Evolutionary conservation across 2,888 invertebrate species (phyloP), one percentile per base, ranked within the genome.

Genomic region (Pollenia labialis): DNA sequence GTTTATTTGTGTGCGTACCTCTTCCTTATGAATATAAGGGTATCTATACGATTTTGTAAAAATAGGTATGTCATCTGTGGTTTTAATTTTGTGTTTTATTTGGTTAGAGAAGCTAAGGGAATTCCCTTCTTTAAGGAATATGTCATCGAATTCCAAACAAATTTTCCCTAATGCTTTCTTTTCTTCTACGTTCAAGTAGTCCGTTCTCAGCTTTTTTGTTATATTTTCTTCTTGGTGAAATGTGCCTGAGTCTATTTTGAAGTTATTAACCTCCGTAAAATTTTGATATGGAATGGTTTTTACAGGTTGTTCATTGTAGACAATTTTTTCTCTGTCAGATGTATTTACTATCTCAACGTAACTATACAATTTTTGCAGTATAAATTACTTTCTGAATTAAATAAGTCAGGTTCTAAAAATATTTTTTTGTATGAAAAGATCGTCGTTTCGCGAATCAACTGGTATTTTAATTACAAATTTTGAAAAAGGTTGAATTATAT

Each of bases 301-400:
- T n/a, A 83, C 46, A 1, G 85, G 85, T 81, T 88, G 87, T 66
- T 88, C 81, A 32, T 80, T n/a, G 23, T 50, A 83, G 18, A 83
- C 16, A 10, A 54, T 12, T 68, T 85, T 40, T 40, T 77, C 68
- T 68, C 77, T 1, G 12, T 72, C n/a, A 40, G 81, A 74, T n/a
- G 9, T 40, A 18, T 85, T 84, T 44, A 44, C 50, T 9, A 84
- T 68, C 52, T 88, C 81, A 18, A 85, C 58, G 2, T 23, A 10
- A 52, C 83, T 77, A 14, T 69, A 85, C 87, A 76, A 83, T 62
- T 50, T 6, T 72, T 54, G 75, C n/a, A 11, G 46, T 42, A 50
- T 85, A 85, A 69, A 87, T 81, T 81, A 42, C 82, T 82, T 74
- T 85, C 85, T 0, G 87, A 75, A 68, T 77, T 85, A 52, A 69